These are phyloP conservation scores for Ennomos fuscantarius DNA, from an alignment of 2,888 invertebrate genomes.

Conservation along the genomic window DNA sequence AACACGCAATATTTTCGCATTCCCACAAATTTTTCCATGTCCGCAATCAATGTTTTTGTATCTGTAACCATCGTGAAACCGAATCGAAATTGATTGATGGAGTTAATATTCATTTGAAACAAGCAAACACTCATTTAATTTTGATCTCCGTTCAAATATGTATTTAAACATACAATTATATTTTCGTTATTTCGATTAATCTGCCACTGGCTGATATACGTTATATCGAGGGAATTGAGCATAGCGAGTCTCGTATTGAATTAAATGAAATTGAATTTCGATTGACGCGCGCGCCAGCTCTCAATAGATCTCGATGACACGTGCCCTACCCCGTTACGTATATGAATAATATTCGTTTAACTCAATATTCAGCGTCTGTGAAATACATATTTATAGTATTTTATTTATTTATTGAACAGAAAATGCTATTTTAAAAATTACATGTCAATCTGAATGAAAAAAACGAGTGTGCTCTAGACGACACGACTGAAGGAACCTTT, in stretches of 20 bases:
- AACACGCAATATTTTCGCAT: too few species aligned
- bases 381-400: neutral
- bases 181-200: too few species aligned
- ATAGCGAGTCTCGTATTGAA: neutral
- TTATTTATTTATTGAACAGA: too few species aligned
- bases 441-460: too few species aligned
- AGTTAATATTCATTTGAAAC: constrained; percentile 9
- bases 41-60: neutral
- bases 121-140: constrained; percentile 9
- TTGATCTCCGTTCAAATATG: neutral
- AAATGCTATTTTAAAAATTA: too few species aligned
- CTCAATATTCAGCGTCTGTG: constrained; percentile 6
- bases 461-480: too few species aligned
- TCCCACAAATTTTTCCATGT: too few species aligned
- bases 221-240: too few species aligned
- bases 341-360: constrained; percentile 8
- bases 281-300: constrained; percentile 5
- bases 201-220: too few species aligned
- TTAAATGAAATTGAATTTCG: constrained; percentile 18
- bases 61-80: constrained; percentile 1
- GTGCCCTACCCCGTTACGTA: constrained; percentile 10
- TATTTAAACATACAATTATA: neutral
- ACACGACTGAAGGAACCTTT: too few species aligned
- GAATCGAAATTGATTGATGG: constrained; percentile 13
- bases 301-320: constrained; percentile 1